Evolutionary conservation across 2,797 vertebrate genomes (phyloP), one percentile per base, ranked within the genome.

Genomic region (Trachops cirrhosus): DNA sequence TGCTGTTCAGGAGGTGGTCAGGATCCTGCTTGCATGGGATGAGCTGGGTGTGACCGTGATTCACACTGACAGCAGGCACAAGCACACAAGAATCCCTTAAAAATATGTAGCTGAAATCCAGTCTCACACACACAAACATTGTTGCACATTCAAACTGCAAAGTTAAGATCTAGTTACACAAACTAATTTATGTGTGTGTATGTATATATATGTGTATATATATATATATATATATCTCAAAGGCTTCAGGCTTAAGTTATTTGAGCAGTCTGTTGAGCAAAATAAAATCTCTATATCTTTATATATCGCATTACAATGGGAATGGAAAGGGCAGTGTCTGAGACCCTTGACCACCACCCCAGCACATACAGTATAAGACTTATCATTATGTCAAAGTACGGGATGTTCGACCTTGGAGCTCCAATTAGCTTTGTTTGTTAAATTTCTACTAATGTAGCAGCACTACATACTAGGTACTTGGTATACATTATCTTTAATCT

Each of bases 341-440:
- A 95, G 84, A 82, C 29, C 34, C 48, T 34, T 68, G 14, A 67
- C 54, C 16, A 26, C 3, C 54, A 24, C 10, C 86, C 19, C 46
- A 32, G 59, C 18, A 24, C 19, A 37, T 37, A 67, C 11, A 74
- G 46, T 46, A 21, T 37, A 84, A 46, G 11, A 4, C 48, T 91
- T 83, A 68, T 78, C 62, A 73, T 88, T 91, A 77, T 73, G 54
- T 6, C 37, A 67, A 83, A 84, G 79, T 70, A 86, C 46, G 64
- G 68, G 92, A 57, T 68, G 34, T 57, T 54, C 54, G 64, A 89
- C 52, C 9, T 83, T 88, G 22, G 83, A 94, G 37, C 10, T 75
- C 62, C 87, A 82, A 90, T 77, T 62, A 96, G 52, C 70, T 79
- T 41, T 8, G 15, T 75, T 95, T 94, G 34, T 91, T 89, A 87